Percentiles rank a stretch among this genome's conserved stretches.
Conservation (phyloP, 2,113 vertebrate species). For the Leptosomus discolor region DNA sequence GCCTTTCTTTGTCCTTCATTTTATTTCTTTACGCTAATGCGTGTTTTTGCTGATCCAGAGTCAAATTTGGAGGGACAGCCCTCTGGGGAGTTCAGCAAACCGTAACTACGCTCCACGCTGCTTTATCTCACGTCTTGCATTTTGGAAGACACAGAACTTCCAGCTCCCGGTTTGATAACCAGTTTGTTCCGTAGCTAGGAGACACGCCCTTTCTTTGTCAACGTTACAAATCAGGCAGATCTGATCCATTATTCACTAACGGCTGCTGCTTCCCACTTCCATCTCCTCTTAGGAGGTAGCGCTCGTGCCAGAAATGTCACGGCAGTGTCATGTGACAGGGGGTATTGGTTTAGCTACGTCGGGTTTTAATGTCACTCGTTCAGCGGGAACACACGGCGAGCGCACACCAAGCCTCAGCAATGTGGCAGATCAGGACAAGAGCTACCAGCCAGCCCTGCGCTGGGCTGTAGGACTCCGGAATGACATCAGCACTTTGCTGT, state of each 20-base stretch:
- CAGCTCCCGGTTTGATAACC: not conserved
- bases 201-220: conserved; percentile 8
- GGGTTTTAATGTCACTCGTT: not conserved
- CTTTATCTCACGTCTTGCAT: not conserved
- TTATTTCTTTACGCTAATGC: not conserved
- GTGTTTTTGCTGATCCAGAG: not conserved
- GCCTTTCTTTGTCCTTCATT: too few species aligned
- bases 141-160: not conserved
- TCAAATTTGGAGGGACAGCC: not conserved
- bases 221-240: not conserved
- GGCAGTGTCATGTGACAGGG: conserved; percentile 5
- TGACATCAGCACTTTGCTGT: not conserved
- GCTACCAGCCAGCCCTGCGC: not conserved
- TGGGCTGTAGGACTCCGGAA: not conserved
- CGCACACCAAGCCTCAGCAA: not conserved
- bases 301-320: conserved; percentile 15
- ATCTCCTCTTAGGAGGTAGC: not conserved
- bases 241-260: conserved; percentile 46
- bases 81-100: not conserved
- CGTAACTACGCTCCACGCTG: fast-evolving
- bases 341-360: not conserved
- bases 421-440: not conserved
- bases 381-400: not conserved
- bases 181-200: conserved; percentile 11
- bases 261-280: conserved; percentile 42